These are phyloP conservation scores for Drosophila ustulata DNA, from an alignment of 2,888 invertebrate species.

Conservation along the genomic window DNA sequence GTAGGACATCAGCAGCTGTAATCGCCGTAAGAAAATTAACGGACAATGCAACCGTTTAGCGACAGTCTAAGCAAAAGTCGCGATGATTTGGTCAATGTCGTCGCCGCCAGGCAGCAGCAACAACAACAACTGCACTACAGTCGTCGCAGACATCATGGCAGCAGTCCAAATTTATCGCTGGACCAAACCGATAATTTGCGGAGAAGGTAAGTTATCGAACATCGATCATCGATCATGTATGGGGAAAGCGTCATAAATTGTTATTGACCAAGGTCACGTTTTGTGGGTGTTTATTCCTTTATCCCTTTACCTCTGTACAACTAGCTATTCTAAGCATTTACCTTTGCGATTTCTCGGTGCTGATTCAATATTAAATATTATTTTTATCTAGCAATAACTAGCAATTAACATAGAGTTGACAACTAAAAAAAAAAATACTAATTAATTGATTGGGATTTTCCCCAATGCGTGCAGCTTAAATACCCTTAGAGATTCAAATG, in stretches of 20 bases:
- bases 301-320: too few species aligned
- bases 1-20: constrained; percentile 47
- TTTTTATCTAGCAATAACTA: too few species aligned
- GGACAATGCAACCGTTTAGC: constrained; percentile 83
- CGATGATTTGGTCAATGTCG: constrained; percentile 82
- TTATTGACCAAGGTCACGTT: constrained; percentile 45
- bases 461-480: too few species aligned
- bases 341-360: too few species aligned
- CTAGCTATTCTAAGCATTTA: too few species aligned
- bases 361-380: too few species aligned
- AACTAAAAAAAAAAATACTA: too few species aligned
- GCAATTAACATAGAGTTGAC: too few species aligned
- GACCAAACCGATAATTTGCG: constrained; percentile 84
- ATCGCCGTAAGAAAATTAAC: constrained; percentile 25
- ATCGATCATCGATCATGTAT: neutral
- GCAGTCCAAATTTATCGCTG: constrained; percentile 81
- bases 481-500: too few species aligned
- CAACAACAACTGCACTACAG: constrained; percentile 65
- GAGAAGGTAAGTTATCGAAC: constrained; percentile 76
- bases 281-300: neutral
- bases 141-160: constrained; percentile 75
- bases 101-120: constrained; percentile 71
- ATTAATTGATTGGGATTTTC: too few species aligned
- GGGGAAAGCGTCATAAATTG: neutral
- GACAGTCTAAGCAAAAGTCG: constrained; percentile 84